Base-by-base conservation (phyloP, 2,888 invertebrate genomes). In the Crossocerus cetratus region DNA sequence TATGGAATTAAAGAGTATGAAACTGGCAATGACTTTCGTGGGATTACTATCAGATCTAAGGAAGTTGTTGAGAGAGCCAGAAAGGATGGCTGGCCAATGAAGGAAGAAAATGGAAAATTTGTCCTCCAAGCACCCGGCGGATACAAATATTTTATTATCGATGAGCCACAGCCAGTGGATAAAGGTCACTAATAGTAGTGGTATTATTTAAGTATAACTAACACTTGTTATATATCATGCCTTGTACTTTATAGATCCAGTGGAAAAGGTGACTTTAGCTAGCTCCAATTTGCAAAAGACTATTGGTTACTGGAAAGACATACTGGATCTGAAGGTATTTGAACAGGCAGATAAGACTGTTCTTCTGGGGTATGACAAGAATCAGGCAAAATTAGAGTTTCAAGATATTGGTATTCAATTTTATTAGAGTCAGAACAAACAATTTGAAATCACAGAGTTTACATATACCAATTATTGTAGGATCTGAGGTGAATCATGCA, bases 1-100 rank as follows among this genome's bases (percentile, higher is more conserved):
- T 99, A 99, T 89, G 97, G 97, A 21, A 94, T 99, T 21, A 94
- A 95, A 76, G 92, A 93, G 61, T 99, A 99, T 87, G 94, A 96
- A 82, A 91, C 93, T 82, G 99, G 99, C 59, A 99, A 99, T 91
- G 99, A 99, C 91, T 98, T 98, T 87, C 92, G 94, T 60, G 97
- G 97, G 0, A 93, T 98, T 14, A 96, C 96, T 0, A 94, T 99
- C 20, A 93, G 94, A 86, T 97, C 97, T 0, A 93, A 93, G 68
- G 95, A 96, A 87, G 93, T 93, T 14, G 90, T 98, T 32, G 92
- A 94, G 74, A 93, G 96, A 83, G 98, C 97, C 0, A 93, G 93
- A 58, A 87, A 91, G 1, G 90, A 93, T 60, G 93, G 94, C 65
- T 97, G 97, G 94, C 96, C 97, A 0, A 88, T 96, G 0, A 91